phyloP scores from a whole-genome alignment of 2,113 vertebrate species.

The Megaptera novaeangliae region DNA sequence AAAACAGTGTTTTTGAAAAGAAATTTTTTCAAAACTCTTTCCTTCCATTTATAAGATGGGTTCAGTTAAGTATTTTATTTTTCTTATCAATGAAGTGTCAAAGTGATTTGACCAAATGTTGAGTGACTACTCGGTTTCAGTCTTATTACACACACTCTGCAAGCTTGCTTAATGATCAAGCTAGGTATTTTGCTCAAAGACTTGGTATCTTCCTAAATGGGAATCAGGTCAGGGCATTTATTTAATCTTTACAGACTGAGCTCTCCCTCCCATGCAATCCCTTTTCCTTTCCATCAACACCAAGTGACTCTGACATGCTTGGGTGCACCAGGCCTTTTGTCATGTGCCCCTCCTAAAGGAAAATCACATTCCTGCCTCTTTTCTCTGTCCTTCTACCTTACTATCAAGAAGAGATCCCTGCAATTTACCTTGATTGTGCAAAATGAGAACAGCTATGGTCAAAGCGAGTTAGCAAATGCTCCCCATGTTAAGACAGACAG shows the following conservation, averaged over 20 bases:
- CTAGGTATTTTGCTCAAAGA: constrained; percentile 9
- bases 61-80: background rate
- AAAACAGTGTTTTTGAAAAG: background rate
- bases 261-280: background rate
- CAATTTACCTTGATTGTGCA: background rate
- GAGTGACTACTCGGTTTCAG: background rate
- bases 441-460: background rate
- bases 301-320: background rate
- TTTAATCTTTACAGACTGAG: background rate
- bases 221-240: background rate
- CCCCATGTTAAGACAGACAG: background rate
- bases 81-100: constrained; percentile 19
- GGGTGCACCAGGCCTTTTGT: background rate
- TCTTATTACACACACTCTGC: background rate
- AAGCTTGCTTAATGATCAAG: background rate
- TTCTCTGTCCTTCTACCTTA: background rate
- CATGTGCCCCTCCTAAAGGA: background rate
- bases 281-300: background rate
- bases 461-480: background rate
- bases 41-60: background rate
- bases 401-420: background rate
- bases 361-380: background rate
- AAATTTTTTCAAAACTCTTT: background rate
- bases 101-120: background rate
- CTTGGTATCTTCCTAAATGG: background rate